These are phyloP conservation scores for Onychomys torridus DNA, from an alignment of 2,797 vertebrate species.

Conservation along the genomic window DNA sequence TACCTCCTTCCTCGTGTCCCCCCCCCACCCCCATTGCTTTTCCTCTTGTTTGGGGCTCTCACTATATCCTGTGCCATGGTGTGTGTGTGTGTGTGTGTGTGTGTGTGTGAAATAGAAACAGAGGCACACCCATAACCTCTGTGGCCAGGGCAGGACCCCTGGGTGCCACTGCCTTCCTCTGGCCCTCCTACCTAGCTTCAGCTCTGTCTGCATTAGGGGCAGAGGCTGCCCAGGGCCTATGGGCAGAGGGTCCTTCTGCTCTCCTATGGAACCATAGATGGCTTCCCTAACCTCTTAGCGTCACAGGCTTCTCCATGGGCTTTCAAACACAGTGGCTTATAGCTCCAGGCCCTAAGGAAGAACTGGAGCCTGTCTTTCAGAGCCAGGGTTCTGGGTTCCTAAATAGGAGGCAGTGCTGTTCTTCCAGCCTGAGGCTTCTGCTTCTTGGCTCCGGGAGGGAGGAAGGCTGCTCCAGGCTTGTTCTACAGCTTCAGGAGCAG, in stretches of 20 bases:
- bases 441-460: background rate
- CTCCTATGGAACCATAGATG: background rate
- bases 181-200: background rate
- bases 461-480: background rate
- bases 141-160: background rate
- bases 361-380: background rate
- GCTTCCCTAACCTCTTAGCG: background rate
- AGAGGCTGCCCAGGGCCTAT: background rate
- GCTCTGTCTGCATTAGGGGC: background rate
- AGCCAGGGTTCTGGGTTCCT: background rate
- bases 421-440: background rate
- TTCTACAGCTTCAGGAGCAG: no score
- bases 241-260: background rate
- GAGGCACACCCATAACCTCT: background rate
- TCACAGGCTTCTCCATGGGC: background rate
- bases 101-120: background rate
- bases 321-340: background rate
- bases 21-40: no score
- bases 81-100: background rate
- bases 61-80: background rate
- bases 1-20: background rate
- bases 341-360: background rate
- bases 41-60: background rate
- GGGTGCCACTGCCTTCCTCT: background rate
- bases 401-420: no score